Percentiles rank a stretch among this genome's conserved stretches.
phyloP scores from a whole-genome alignment of 2,888 invertebrate genomes.

The Cataglyphis altisquamis region DNA sequence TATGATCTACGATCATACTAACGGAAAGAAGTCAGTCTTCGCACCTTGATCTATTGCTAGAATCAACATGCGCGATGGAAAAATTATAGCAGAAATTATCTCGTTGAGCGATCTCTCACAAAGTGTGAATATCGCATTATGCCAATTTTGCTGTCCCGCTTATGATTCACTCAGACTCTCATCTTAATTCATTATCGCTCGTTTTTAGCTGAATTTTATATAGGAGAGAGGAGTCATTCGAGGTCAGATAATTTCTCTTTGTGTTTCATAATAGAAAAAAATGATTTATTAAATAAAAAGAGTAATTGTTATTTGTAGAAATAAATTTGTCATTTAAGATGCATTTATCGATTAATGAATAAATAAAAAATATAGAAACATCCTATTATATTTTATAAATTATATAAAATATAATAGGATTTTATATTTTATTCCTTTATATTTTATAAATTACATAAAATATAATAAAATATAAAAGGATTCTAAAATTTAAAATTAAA shows the following conservation, averaged over 20 bases:
- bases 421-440: no score
- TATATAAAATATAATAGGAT: neutral
- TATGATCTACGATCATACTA: conserved; percentile 53
- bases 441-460: neutral
- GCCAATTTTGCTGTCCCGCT: neutral
- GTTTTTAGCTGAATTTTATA: neutral
- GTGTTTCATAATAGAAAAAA: neutral
- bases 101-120: conserved; percentile 32
- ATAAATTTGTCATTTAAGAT: neutral
- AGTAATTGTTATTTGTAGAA: neutral
- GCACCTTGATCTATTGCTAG: conserved; percentile 37
- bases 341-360: neutral
- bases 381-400: neutral
- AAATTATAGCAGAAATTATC: conserved; percentile 53
- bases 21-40: conserved; percentile 48
- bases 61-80: conserved; percentile 46
- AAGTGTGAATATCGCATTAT: conserved; percentile 39
- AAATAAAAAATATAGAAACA: no score
- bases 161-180: neutral
- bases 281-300: neutral
- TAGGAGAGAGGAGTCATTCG: neutral
- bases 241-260: neutral
- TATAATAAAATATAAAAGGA: neutral
- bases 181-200: conserved; percentile 9
- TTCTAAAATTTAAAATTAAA: neutral